phyloP scores from a whole-genome alignment of 2,888 invertebrate genomes.

The Serrognathus titanus region DNA sequence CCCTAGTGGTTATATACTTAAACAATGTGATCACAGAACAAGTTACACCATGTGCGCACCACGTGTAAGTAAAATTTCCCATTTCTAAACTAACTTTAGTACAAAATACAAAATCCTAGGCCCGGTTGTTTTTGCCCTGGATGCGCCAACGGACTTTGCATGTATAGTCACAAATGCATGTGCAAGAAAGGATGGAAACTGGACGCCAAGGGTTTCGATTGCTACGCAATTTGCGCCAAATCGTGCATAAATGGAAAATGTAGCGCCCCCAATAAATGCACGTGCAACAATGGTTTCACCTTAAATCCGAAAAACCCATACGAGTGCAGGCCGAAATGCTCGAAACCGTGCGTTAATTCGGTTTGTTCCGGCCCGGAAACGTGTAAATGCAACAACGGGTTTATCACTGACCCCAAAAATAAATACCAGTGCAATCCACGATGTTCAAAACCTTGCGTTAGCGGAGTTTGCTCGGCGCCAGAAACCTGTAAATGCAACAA shows the following conservation, averaged over 20 bases:
- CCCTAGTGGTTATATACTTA: too few relatives aligned
- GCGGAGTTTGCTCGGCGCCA: constrained; percentile 30
- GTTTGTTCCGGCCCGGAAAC: constrained; percentile 44
- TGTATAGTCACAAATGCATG: constrained; percentile 45
- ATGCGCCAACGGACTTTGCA: constrained; percentile 43
- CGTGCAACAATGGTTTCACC: constrained; percentile 18
- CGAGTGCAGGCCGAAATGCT: constrained; percentile 33
- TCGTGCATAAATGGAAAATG: constrained; percentile 16
- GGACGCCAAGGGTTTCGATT: constrained; percentile 35
- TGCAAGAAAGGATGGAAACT: constrained; percentile 48
- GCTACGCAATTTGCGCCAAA: constrained; percentile 9
- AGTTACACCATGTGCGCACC: too few relatives aligned
- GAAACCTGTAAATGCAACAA: constrained; percentile 18
- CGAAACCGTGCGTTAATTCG: constrained; percentile 46
- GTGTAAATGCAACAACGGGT: constrained; percentile 25
- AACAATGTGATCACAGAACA: too few relatives aligned
- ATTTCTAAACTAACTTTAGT: too few relatives aligned
- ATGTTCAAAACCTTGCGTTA: constrained; percentile 26
- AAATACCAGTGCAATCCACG: constrained; percentile 30
- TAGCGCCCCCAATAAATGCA: constrained; percentile 14
- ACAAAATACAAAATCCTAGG: too few relatives aligned
- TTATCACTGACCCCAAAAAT: constrained; percentile 8
- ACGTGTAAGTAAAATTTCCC: too few relatives aligned
- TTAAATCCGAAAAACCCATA: constrained; percentile 24
- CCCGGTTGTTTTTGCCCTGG: too few relatives aligned